Conservation (phyloP, 2,797 vertebrate genomes). For the Sylvia borin region DNA sequence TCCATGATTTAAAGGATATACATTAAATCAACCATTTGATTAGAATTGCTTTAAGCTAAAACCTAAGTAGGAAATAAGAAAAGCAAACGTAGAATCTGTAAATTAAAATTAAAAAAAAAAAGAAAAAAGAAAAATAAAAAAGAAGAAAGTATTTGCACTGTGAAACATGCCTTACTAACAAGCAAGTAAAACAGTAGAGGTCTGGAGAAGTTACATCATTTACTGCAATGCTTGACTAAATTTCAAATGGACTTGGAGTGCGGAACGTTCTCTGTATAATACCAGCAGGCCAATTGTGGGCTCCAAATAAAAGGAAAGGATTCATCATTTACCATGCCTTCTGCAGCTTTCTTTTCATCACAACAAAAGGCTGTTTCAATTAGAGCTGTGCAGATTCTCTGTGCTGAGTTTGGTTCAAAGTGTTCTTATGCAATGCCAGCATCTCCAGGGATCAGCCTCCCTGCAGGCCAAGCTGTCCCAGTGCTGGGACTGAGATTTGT, state of each 20-base stretch:
- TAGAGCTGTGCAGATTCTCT: background rate
- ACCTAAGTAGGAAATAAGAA: background rate
- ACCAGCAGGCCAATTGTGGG: background rate
- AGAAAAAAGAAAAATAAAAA: background rate
- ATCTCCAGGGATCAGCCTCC: slow-evolving; percentile 10
- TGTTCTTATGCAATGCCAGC: slow-evolving; percentile 2
- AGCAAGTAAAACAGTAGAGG: slow-evolving; percentile 27
- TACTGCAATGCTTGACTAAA: slow-evolving; percentile 18
- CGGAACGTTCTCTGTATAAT: background rate
- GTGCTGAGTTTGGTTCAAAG: background rate
- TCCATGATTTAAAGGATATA: slow-evolving; percentile 8
- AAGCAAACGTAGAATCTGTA: background rate
- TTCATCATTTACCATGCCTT: slow-evolving; percentile 17
- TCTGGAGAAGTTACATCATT: slow-evolving; percentile 36
- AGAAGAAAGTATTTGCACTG: background rate
- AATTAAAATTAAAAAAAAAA: background rate
- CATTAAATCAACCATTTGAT: slow-evolving; percentile 36
- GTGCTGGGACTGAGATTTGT: background rate
- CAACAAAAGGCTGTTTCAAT: slow-evolving; percentile 28
- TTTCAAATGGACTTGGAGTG: slow-evolving; percentile 12
- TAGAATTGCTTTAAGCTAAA: background rate
- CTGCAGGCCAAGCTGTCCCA: background rate
- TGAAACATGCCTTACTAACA: slow-evolving; percentile 30
- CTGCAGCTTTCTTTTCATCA: slow-evolving; percentile 27
- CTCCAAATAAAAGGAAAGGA: slow-evolving; percentile 40